phyloP scores from a whole-genome alignment of 2,797 vertebrate species.

The Chrysocyon brachyurus region DNA sequence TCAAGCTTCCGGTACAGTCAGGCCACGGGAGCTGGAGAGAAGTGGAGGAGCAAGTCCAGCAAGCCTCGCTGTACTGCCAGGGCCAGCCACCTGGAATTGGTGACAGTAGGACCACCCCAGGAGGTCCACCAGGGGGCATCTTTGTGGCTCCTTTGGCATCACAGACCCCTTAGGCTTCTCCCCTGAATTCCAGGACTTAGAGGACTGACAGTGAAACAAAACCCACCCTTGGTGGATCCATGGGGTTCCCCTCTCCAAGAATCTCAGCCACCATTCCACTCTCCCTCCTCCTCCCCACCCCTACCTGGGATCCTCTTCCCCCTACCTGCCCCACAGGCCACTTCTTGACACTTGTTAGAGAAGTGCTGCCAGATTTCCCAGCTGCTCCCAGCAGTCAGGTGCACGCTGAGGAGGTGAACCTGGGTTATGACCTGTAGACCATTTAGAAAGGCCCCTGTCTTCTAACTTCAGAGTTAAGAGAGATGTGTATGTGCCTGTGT shows the following conservation, averaged over 20 bases:
- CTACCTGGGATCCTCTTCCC: too few relatives aligned
- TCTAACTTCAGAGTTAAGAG: neutral
- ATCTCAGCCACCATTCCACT: too few relatives aligned
- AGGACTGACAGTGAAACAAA: neutral
- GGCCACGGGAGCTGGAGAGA: neutral
- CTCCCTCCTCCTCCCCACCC: neutral
- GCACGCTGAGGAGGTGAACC: neutral
- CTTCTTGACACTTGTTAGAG: neutral
- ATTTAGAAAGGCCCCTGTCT: neutral
- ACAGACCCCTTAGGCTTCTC: neutral
- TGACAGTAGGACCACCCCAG: neutral
- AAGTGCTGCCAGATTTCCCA: neutral
- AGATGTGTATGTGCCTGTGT: neutral
- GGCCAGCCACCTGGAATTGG: neutral
- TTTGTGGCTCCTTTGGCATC: too few relatives aligned
- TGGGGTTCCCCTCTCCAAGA: neutral
- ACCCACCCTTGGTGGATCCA: rapidly evolving
- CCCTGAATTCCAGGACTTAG: neutral
- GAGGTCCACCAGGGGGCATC: neutral
- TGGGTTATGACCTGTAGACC: neutral
- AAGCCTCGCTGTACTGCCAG: too few relatives aligned
- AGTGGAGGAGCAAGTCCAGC: neutral
- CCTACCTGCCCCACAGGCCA: too few relatives aligned
- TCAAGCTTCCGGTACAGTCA: neutral
- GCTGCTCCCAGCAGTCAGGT: neutral